phyloP scores from a whole-genome alignment of 2,888 invertebrate genomes.

The Tenthredo scrophulariae region DNA sequence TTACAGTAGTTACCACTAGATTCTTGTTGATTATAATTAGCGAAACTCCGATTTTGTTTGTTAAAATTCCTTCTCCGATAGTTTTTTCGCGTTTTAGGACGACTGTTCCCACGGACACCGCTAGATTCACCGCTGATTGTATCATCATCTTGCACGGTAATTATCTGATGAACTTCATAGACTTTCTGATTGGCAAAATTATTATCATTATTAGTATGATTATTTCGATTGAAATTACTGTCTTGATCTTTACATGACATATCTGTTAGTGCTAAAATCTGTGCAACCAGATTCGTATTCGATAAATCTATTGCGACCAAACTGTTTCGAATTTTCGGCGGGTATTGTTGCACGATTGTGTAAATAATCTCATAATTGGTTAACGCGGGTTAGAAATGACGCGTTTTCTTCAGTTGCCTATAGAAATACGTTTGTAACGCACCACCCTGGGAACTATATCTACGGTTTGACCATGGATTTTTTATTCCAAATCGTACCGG shows the following conservation, averaged over 20 bases:
- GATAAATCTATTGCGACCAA: constrained; percentile 37
- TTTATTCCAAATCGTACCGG: constrained; percentile 53
- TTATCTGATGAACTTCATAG: background rate
- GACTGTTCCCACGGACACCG: background rate
- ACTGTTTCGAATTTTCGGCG: background rate
- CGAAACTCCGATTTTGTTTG: too few relatives aligned
- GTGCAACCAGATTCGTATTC: constrained; percentile 37
- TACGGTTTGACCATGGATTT: constrained; percentile 48
- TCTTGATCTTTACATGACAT: constrained; percentile 37
- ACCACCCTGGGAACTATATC: constrained; percentile 44
- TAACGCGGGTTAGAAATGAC: constrained; percentile 15
- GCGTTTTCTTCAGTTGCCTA: constrained; percentile 52
- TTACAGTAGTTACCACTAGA: too few relatives aligned
- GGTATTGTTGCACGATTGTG: constrained; percentile 47
- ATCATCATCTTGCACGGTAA: too few relatives aligned
- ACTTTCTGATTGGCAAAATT: background rate
- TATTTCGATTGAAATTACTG: background rate
- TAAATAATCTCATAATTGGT: constrained; percentile 43
- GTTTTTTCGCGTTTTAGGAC: background rate
- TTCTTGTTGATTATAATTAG: too few relatives aligned
- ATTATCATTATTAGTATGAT: background rate
- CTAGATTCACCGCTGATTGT: background rate
- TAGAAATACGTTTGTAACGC: constrained; percentile 55
- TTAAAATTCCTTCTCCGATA: background rate
- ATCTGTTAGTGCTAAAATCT: constrained; percentile 42